Base-by-base conservation (phyloP, 2,113 vertebrate genomes). In the Tiliqua scincoides region DNA sequence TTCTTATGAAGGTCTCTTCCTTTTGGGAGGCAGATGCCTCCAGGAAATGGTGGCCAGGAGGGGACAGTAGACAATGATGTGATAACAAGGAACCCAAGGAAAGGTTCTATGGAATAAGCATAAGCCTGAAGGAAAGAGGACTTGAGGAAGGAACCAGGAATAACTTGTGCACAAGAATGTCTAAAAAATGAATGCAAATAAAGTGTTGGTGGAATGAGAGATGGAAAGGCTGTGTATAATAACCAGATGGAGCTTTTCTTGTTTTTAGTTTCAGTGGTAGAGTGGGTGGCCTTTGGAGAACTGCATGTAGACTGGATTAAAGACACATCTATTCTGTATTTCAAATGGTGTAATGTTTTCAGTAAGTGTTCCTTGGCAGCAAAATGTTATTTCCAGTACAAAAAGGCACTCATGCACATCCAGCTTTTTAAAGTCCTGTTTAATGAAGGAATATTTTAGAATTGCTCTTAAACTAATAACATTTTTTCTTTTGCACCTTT, bases 291-390 rank as follows among this genome's bases (percentile, higher is more conserved):
- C 74, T 85, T 52, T 85, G 74, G 63, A 79, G 75, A 79, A 78
- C 48, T 78, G 9, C 65, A 57, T 18, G 25, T 14, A 59, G 62
- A 25, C 25, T 79, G 63, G 72, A 84, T 86, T 85, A 88, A 89
- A 89, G 79, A n/a, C 84, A 85, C 90, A 75, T 73, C 78, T 88
- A 79, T 84, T 86, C 0, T 82, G 73, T 0, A 0, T 59, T 88
- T 71, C 1, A 90, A 87, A 88, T 88, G 83, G 82, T 89, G 85
- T 63, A 90, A 88, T 81, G 79, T 1, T 74, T 40, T 63, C 82
- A 83, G 87, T 3, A 87, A 85, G 68, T 83, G 0, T 57, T 87
- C 74, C 84, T 89, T 94, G 91, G 77, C 83, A 54, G 35, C 63
- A 62, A 82, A 83, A 87, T 59, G 59, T 59, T 1, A 0, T 88